phyloP scores from a whole-genome alignment of 2,797 vertebrate genomes.

The Acanthopagrus latus region DNA sequence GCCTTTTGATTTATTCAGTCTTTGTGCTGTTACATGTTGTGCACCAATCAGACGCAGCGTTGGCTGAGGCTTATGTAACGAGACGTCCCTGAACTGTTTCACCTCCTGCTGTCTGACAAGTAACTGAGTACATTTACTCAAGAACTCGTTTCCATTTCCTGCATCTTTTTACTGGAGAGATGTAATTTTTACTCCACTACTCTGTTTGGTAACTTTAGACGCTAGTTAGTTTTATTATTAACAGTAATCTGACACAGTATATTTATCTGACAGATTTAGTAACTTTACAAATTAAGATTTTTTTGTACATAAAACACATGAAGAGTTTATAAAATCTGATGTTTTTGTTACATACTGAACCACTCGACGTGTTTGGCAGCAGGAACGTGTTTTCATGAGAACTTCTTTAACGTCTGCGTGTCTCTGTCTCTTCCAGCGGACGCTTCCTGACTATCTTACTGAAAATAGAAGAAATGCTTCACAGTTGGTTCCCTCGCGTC shows the following conservation, averaged over 20 bases:
- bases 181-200: not conserved
- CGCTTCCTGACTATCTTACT: conserved; percentile 59
- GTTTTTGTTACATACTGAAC: not conserved
- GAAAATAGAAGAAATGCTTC: conserved; percentile 76
- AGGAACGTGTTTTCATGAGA: not conserved
- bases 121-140: not conserved
- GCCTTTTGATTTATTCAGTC: conserved; percentile 49
- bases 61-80: conserved; percentile 64
- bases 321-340: not conserved
- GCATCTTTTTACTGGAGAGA: not conserved
- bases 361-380: not conserved
- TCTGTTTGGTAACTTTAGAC: too few relatives aligned
- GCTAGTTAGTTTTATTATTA: too few relatives aligned
- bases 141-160: not conserved
- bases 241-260: not conserved
- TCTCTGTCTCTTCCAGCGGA: conserved; percentile 36
- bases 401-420: not conserved
- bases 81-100: conserved; percentile 52
- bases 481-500: conserved; percentile 74
- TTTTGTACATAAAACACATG: not conserved
- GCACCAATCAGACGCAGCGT: conserved; percentile 58
- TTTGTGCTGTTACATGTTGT: conserved; percentile 36
- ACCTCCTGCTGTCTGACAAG: not conserved
- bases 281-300: not conserved
- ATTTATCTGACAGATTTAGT: not conserved